These are phyloP conservation scores for Dallia pectoralis DNA, from an alignment of 2,797 vertebrate species.

Conservation along the genomic window DNA sequence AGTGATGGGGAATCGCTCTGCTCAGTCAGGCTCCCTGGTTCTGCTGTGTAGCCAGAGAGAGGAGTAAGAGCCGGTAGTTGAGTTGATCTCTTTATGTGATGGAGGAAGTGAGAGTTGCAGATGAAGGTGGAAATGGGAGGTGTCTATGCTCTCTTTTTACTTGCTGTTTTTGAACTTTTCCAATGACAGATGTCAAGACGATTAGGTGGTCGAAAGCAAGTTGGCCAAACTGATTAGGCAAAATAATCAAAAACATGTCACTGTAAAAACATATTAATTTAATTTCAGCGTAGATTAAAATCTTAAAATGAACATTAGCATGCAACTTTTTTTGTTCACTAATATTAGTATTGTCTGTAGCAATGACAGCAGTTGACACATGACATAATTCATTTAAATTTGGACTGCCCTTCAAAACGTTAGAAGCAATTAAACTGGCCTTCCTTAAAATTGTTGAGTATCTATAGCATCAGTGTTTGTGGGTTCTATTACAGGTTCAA, in stretches of 20 bases:
- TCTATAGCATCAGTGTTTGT: too few relatives aligned
- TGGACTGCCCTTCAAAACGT: too few relatives aligned
- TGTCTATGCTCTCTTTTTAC: conserved; percentile 39
- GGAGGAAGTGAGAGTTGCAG: conserved; percentile 75
- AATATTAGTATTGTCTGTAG: too few relatives aligned
- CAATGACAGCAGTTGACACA: too few relatives aligned
- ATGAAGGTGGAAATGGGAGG: conserved; percentile 73
- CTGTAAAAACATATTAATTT: not conserved
- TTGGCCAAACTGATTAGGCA: not conserved
- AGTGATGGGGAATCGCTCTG: conserved; percentile 27
- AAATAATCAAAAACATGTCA: not conserved
- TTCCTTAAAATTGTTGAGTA: too few relatives aligned
- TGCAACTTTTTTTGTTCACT: too few relatives aligned
- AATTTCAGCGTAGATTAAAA: not conserved
- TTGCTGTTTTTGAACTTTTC: not conserved
- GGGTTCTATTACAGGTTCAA: too few relatives aligned
- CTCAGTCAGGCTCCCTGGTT: conserved; percentile 39
- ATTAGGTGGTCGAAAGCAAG: not conserved
- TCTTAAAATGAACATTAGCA: not conserved
- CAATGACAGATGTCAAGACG: not conserved
- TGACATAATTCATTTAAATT: too few relatives aligned
- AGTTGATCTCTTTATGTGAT: conserved; percentile 52
- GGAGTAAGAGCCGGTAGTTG: conserved; percentile 41
- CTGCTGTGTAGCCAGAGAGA: conserved; percentile 51
- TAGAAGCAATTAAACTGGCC: too few relatives aligned